phyloP scores from a whole-genome alignment of 2,888 invertebrate genomes.

The Cacoxenus indagator region DNA sequence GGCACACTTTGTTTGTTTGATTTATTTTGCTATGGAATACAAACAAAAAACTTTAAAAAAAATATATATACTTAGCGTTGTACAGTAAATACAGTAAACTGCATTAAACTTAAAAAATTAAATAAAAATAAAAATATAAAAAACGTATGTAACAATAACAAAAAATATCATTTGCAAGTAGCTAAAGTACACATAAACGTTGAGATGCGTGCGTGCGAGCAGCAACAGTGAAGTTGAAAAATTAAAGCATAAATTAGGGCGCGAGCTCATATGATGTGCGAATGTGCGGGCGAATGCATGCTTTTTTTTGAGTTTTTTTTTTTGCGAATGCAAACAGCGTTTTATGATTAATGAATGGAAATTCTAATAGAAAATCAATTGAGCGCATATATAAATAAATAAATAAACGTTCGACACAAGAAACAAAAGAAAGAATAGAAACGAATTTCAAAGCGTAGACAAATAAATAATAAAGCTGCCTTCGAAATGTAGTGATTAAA shows the following conservation, averaged over 20 bases:
- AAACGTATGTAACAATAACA: too few species aligned
- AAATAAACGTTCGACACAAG: background rate
- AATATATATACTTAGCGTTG: constrained; percentile 3
- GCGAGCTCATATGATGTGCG: constrained; percentile 36
- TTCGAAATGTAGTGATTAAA: too few species aligned
- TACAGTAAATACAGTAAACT: too few species aligned
- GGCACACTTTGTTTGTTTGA: constrained; percentile 27
- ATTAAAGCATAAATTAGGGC: constrained; percentile 45
- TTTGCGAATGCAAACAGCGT: background rate
- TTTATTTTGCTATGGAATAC: constrained; percentile 2
- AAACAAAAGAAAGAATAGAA: too few species aligned
- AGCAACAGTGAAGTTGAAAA: constrained; percentile 17
- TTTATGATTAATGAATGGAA: background rate
- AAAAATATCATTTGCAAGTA: too few species aligned
- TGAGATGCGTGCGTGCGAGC: too few species aligned
- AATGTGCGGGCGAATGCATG: background rate
- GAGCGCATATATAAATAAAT: background rate
- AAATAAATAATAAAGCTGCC: too few species aligned
- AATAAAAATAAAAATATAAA: too few species aligned
- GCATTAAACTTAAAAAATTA: too few species aligned
- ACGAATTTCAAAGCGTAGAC: too few species aligned
- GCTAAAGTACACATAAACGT: too few species aligned
- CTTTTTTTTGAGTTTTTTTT: too few species aligned
- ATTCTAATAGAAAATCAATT: background rate
- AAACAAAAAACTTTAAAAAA: constrained; percentile 26